A percentile compares a stretch with the other conserved stretches of the same genome.
phyloP scores from a whole-genome alignment of 2,113 vertebrate genomes.

The Malurus cyaneus region DNA sequence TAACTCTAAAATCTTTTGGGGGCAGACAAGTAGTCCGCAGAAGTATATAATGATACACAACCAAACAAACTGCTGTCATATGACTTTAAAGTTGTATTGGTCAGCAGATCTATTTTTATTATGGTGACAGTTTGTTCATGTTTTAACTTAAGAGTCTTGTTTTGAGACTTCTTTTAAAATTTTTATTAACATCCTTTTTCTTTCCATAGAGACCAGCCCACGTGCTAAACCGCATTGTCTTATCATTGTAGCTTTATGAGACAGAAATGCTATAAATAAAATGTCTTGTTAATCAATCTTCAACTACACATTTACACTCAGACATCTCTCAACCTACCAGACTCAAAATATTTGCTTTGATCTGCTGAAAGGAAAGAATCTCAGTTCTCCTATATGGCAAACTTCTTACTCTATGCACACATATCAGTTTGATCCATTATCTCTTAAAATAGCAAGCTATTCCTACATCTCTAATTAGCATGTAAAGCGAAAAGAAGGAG shows the following conservation, averaged over 20 bases:
- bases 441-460: background rate
- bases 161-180: background rate
- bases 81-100: background rate
- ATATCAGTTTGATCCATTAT: background rate
- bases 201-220: background rate
- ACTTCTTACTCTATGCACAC: background rate
- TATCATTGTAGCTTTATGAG: background rate
- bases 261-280: background rate
- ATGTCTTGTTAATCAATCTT: background rate
- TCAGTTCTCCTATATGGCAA: background rate
- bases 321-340: background rate
- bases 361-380: background rate
- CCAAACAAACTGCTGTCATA: background rate
- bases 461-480: background rate
- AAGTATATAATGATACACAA: background rate
- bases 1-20: background rate
- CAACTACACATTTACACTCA: background rate
- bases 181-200: background rate
- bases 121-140: background rate
- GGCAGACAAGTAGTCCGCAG: background rate
- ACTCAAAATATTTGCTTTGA: background rate
- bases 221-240: background rate
- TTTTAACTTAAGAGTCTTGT: background rate
- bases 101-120: background rate
- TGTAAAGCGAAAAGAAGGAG: background rate